A percentile compares a stretch with the other conserved stretches of the same genome.
phyloP scores from a whole-genome alignment of 1,140 invertebrate species.

The Psix sp. region DNA sequence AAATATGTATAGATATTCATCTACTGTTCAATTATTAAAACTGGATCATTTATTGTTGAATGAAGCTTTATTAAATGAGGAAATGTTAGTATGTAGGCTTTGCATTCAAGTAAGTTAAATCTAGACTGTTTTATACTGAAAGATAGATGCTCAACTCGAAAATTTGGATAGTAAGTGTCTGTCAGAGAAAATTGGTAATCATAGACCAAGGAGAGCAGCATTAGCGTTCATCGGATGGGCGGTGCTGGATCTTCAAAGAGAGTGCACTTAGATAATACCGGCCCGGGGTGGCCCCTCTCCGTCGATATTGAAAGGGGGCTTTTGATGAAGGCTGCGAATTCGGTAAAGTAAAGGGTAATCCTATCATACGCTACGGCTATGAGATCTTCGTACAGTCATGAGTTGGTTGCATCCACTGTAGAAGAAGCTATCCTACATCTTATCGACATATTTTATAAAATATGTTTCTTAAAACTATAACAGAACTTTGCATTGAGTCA shows the following conservation, averaged over 20 bases:
- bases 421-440: slow-evolving; percentile 48
- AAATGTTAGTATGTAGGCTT: no score
- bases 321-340: slow-evolving; percentile 77
- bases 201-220: slow-evolving; percentile 76
- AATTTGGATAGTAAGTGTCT: slow-evolving; percentile 73
- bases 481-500: no score
- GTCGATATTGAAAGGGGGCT: slow-evolving; percentile 72
- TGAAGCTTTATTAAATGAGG: no score
- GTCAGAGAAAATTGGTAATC: slow-evolving; percentile 77
- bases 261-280: slow-evolving; percentile 78
- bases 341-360: slow-evolving; percentile 78
- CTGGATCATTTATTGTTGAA: no score
- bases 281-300: slow-evolving; percentile 61
- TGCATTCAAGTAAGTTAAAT: slow-evolving; percentile 28
- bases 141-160: slow-evolving; percentile 54
- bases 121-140: slow-evolving; percentile 38
- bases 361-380: slow-evolving; percentile 76
- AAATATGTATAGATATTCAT: no score
- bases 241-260: slow-evolving; percentile 75
- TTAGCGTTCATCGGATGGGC: slow-evolving; percentile 73
- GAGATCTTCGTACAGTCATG: slow-evolving; percentile 70
- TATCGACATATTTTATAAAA: slow-evolving; percentile 5
- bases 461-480: background rate
- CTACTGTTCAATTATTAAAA: no score
- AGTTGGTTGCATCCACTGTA: slow-evolving; percentile 49